phyloP scores from a whole-genome alignment of 2,113 vertebrate species.

The Centropus unirufus region DNA sequence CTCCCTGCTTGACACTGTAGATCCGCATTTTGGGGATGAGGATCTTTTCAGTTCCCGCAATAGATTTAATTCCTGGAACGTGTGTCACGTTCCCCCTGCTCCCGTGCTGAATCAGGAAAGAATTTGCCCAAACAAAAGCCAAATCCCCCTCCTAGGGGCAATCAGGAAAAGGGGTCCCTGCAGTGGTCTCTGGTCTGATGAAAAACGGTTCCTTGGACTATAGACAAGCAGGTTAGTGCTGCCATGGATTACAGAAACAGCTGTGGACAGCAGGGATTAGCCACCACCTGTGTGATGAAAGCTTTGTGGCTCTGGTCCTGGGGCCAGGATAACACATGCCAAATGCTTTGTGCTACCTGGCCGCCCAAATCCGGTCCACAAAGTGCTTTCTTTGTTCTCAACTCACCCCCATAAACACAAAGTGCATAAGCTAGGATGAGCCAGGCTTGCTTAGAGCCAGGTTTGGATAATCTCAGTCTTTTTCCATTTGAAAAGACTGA shows the following conservation, averaged over 20 bases:
- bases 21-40: neutral
- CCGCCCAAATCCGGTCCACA: neutral
- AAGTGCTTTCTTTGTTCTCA: neutral
- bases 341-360: neutral
- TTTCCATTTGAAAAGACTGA: neutral
- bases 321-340: neutral
- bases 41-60: slow-evolving; percentile 10
- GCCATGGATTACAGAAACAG: neutral
- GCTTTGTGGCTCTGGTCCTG: neutral
- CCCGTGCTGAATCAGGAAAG: slow-evolving; percentile 26
- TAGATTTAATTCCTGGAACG: neutral
- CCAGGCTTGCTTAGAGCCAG: neutral
- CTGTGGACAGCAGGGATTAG: slow-evolving; percentile 34
- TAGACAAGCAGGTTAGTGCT: neutral
- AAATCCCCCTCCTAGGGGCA: slow-evolving; percentile 22
- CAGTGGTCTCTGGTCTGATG: neutral
- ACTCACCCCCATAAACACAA: rapidly evolving
- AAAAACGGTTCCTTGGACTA: slow-evolving; percentile 43
- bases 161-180: slow-evolving; percentile 8
- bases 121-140: slow-evolving; percentile 39
- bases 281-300: slow-evolving; percentile 16
- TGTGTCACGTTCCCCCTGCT: neutral
- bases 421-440: neutral
- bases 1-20: neutral
- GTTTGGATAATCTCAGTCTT: neutral